phyloP scores from a whole-genome alignment of 2,888 invertebrate species.

The Drosophila neoperkinsi region DNA sequence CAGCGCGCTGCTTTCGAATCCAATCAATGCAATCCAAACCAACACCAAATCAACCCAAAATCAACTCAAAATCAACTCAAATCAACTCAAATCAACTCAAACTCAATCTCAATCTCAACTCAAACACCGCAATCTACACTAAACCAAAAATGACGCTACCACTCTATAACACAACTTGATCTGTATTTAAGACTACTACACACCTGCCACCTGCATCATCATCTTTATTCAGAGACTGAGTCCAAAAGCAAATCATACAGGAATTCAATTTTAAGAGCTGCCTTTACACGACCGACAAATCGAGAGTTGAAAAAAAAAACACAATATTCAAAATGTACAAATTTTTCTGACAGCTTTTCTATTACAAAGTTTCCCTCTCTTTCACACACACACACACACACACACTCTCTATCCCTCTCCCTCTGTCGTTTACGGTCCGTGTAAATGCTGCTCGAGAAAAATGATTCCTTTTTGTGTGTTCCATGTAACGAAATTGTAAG shows the following conservation, averaged over 20 bases:
- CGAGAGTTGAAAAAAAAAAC: slow-evolving; percentile 12
- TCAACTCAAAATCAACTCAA: slow-evolving; percentile 3
- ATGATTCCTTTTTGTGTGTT: slow-evolving; percentile 34
- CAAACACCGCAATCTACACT: slow-evolving; percentile 63
- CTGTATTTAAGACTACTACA: slow-evolving; percentile 45
- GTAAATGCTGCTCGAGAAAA: slow-evolving; percentile 38
- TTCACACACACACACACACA: neutral
- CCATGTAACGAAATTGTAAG: slow-evolving; percentile 34
- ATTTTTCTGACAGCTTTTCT: neutral
- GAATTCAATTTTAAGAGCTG: slow-evolving; percentile 32
- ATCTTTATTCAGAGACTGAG: slow-evolving; percentile 28
- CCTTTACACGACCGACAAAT: slow-evolving; percentile 32
- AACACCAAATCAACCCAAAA: slow-evolving; percentile 15
- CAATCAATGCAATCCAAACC: slow-evolving; percentile 51
- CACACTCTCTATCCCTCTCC: neutral
- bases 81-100: slow-evolving; percentile 8
- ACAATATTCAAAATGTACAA: neutral
- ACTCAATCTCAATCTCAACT: slow-evolving; percentile 34
- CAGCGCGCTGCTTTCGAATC: slow-evolving; percentile 52
- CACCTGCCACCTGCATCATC: slow-evolving; percentile 54
- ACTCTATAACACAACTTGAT: slow-evolving; percentile 55
- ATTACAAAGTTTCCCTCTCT: slow-evolving; percentile 5
- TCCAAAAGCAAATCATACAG: slow-evolving; percentile 21
- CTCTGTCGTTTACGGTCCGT: slow-evolving; percentile 26
- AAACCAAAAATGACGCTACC: slow-evolving; percentile 59